phyloP scores from a whole-genome alignment of 2,888 invertebrate species.

The Caenorhabditis sp. region DNA sequence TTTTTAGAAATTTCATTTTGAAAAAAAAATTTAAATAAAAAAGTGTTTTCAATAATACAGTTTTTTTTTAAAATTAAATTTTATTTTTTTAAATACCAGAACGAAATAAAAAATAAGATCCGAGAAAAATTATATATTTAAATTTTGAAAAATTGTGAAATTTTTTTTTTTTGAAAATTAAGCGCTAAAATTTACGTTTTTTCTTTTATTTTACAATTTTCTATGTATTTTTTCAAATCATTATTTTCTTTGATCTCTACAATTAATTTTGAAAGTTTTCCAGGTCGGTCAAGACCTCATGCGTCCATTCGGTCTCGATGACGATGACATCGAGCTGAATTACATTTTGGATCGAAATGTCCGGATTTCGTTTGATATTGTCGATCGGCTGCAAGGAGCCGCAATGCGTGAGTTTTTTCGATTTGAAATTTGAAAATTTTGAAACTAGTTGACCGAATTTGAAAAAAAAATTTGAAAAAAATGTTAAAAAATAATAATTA shows the following conservation, averaged over 20 bases:
- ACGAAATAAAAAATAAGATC: too few species aligned
- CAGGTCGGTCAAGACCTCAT: constrained; percentile 74
- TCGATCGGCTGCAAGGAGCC: constrained; percentile 65
- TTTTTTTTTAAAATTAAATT: too few species aligned
- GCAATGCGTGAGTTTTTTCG: constrained; percentile 61
- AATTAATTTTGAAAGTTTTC: too few species aligned
- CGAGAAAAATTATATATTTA: too few species aligned
- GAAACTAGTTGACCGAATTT: neutral
- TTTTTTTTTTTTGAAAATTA: too few species aligned
- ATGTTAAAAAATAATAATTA: neutral
- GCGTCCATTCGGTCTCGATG: constrained; percentile 76
- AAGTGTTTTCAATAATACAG: too few species aligned
- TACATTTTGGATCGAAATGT: constrained; percentile 75
- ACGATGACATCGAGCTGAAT: constrained; percentile 73
- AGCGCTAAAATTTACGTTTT: neutral
- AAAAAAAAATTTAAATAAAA: too few species aligned
- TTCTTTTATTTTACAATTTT: too few species aligned
- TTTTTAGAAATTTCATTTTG: too few species aligned
- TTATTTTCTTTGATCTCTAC: too few species aligned
- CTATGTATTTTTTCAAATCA: neutral
- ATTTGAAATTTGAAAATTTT: neutral
- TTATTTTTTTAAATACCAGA: too few species aligned
- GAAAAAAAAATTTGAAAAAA: neutral
- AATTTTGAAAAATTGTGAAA: neutral
- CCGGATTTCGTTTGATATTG: constrained; percentile 70